phyloP scores from a whole-genome alignment of 2,113 vertebrate species.

The Ptyas mucosa region DNA sequence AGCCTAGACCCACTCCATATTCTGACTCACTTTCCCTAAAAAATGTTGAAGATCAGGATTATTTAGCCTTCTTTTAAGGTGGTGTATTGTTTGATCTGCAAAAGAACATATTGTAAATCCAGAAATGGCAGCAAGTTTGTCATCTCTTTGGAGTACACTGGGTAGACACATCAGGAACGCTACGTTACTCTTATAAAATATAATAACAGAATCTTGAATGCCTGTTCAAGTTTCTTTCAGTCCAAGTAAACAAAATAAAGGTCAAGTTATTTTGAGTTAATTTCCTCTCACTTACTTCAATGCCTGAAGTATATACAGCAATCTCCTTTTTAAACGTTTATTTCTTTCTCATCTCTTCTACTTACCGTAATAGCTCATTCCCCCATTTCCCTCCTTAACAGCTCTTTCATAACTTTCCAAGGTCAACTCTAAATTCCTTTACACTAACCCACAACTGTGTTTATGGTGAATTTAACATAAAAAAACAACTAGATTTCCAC shows the following conservation, averaged over 20 bases:
- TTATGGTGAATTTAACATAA: not conserved
- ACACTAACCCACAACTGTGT: not conserved
- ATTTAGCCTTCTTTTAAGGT: not conserved
- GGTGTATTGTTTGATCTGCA: not conserved
- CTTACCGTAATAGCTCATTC: not conserved
- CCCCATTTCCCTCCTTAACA: not conserved
- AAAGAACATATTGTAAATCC: not conserved
- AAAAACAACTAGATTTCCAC: not conserved
- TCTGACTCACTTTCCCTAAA: not conserved
- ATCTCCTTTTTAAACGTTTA: not conserved
- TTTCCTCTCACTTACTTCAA: not conserved
- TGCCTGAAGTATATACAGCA: not conserved
- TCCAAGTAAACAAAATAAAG: not conserved
- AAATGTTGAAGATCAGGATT: not conserved
- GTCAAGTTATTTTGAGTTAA: not conserved
- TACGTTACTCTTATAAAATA: not conserved
- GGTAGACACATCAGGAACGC: not conserved
- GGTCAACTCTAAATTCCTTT: not conserved
- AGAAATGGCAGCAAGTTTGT: not conserved
- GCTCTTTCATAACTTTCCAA: not conserved
- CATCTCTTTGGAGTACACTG: not conserved
- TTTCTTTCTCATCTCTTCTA: not conserved
- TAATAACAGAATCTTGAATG: not conserved
- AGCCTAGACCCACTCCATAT: not conserved
- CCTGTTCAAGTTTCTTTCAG: not conserved